Base-by-base conservation (phyloP, 2,113 vertebrate genomes). In the Oenanthe melanoleuca region DNA sequence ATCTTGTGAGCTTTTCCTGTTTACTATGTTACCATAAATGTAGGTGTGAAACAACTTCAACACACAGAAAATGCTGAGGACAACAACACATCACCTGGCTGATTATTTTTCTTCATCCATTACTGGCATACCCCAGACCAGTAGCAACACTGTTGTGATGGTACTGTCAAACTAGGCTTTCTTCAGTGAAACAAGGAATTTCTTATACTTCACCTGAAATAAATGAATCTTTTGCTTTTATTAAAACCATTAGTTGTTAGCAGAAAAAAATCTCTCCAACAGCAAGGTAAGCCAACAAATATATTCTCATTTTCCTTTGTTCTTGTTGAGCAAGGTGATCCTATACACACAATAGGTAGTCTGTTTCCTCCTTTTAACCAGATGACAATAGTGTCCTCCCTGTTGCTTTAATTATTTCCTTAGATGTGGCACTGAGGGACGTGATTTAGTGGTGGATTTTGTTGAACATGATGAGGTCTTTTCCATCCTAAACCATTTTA, bases 81-180 rank as follows among this genome's bases (percentile, higher is more conserved):
- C 18, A 52, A 20, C 1, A 7, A 18, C 1, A 7, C 7, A 65
- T 22, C 6, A 50, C 3, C 1, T 0, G 8, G 4, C 5, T 80
- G 31, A 65, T 56, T 64, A 40, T 26, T 87, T 65, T 89, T 77
- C 29, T 8, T 83, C 33, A 60, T 26, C 23, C 5, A 21, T 34
- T 55, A 14, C 20, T 72, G 56, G 21, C 23, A 42, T 14, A 67
- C 5, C 18, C 5, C 33, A 53, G 16, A 59, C 13, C 28, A 34
- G 37, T 5, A 50, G 23, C 34, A 75, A 19, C 24, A 65, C 13
- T 29, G 18, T 38, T 65, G 50, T 29, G 25, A 65, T 37, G 7
- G 3, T 50, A 31, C 11, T 25, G 9, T 80, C 52, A 86, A 67
- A 66, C 6, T 22, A 56, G 64, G 2, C 3, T 75, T 83, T 29